Conservation (phyloP, 2,888 invertebrate species). For the Tetheella fluctuosa region DNA sequence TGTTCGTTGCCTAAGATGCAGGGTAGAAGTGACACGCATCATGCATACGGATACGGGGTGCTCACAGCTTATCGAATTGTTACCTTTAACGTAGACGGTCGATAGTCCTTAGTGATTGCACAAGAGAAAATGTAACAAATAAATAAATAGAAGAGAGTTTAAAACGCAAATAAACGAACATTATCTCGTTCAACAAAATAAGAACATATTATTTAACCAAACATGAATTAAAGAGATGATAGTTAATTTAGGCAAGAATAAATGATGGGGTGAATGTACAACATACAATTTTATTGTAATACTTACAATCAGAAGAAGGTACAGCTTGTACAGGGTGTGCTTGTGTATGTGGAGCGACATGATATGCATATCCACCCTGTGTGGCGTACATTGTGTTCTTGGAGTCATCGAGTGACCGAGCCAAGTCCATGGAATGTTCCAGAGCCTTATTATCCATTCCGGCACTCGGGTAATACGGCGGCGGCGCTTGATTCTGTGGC, state of each 20-base stretch:
- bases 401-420: slow-evolving; percentile 92
- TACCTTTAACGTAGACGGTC: slow-evolving; percentile 59
- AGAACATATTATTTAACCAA: slow-evolving; percentile 9
- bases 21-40: slow-evolving; percentile 16
- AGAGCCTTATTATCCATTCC: slow-evolving; percentile 96
- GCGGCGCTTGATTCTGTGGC: slow-evolving; percentile 94
- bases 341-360: slow-evolving; percentile 88
- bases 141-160: slow-evolving; percentile 37
- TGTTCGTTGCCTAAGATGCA: background rate
- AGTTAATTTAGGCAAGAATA: slow-evolving; percentile 12
- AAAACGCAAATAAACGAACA: slow-evolving; percentile 26
- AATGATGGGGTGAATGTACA: background rate
- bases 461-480: slow-evolving; percentile 93
- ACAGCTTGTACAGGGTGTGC: slow-evolving; percentile 86
- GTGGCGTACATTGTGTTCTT: slow-evolving; percentile 93
- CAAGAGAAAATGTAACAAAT: slow-evolving; percentile 42
- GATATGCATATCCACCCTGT: slow-evolving; percentile 94
- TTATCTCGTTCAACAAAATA: slow-evolving; percentile 33
- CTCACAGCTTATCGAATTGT: slow-evolving; percentile 16
- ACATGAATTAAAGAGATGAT: slow-evolving; percentile 12
- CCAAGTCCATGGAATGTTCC: slow-evolving; percentile 94
- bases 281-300: background rate
- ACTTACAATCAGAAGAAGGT: slow-evolving; percentile 92
- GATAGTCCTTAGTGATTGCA: slow-evolving; percentile 61
- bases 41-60: slow-evolving; percentile 28